phyloP scores from a whole-genome alignment of 2,888 invertebrate species.

The Caradrina clavipalpis region DNA sequence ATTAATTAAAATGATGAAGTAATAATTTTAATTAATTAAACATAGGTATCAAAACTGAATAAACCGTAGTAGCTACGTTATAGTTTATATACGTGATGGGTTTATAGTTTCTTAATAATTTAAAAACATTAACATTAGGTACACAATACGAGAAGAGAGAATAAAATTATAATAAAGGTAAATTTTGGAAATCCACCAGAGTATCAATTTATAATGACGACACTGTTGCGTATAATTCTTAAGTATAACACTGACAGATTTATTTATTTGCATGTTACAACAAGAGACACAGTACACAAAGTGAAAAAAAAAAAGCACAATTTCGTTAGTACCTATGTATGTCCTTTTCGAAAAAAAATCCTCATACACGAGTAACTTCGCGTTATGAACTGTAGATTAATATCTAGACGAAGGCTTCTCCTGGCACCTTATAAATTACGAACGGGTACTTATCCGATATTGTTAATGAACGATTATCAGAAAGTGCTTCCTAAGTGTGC shows the following conservation, averaged over 20 bases:
- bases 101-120: background rate
- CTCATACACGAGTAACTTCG: background rate
- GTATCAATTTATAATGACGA: background rate
- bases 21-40: no score
- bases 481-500: slow-evolving; percentile 10
- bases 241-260: no score
- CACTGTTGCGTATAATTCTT: background rate
- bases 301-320: no score
- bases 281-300: background rate
- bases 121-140: background rate
- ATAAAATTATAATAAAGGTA: background rate
- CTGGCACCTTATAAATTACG: slow-evolving; percentile 38
- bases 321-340: background rate
- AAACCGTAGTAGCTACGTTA: no score
- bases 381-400: slow-evolving; percentile 33
- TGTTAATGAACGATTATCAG: slow-evolving; percentile 37
- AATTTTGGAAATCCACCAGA: background rate
- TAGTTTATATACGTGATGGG: no score
- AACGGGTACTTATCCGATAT: slow-evolving; percentile 28
- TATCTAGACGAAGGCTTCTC: slow-evolving; percentile 12
- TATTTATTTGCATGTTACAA: background rate
- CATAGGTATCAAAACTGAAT: no score
- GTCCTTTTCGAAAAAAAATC: background rate
- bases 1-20: slow-evolving; percentile 10
- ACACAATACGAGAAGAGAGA: background rate